Percentiles rank a stretch among this genome's conserved stretches.
phyloP scores from a whole-genome alignment of 1,140 invertebrate genomes.

The Grapholita molesta region DNA sequence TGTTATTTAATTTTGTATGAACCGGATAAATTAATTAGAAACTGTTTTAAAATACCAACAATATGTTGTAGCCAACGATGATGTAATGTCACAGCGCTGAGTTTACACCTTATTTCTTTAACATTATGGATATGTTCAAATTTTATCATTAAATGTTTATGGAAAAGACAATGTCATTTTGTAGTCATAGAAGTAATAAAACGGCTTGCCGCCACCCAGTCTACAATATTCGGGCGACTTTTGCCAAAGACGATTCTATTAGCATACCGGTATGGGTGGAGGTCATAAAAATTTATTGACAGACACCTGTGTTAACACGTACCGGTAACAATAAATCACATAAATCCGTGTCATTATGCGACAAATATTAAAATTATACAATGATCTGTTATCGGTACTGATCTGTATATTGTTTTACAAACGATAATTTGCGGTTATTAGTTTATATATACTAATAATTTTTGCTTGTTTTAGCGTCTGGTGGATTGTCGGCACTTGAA shows the following conservation, averaged over 20 bases:
- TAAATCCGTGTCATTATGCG: constrained; percentile 45
- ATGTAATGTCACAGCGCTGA: neutral
- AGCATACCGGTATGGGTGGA: constrained; percentile 61
- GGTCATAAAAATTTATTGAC: constrained; percentile 70
- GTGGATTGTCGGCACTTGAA: constrained; percentile 84
- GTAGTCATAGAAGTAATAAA: constrained; percentile 37
- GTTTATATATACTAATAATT: constrained; percentile 19
- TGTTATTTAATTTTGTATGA: neutral
- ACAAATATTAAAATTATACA: constrained; percentile 37
- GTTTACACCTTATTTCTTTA: neutral
- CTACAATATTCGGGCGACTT: constrained; percentile 53
- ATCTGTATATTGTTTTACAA: no score
- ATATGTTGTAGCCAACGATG: neutral
- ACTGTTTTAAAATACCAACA: neutral
- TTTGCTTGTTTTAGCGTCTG: constrained; percentile 77
- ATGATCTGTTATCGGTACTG: constrained; percentile 25
- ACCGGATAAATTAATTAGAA: neutral
- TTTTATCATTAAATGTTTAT: constrained; percentile 3
- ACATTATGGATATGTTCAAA: neutral
- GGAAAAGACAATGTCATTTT: constrained; percentile 19
- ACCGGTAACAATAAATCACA: constrained; percentile 55
- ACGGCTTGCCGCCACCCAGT: constrained; percentile 62
- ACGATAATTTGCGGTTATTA: no score
- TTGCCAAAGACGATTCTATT: constrained; percentile 45
- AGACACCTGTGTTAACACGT: constrained; percentile 62